These are phyloP conservation scores for Orchestia grillus DNA, from an alignment of 1,140 invertebrate genomes.

Conservation along the genomic window DNA sequence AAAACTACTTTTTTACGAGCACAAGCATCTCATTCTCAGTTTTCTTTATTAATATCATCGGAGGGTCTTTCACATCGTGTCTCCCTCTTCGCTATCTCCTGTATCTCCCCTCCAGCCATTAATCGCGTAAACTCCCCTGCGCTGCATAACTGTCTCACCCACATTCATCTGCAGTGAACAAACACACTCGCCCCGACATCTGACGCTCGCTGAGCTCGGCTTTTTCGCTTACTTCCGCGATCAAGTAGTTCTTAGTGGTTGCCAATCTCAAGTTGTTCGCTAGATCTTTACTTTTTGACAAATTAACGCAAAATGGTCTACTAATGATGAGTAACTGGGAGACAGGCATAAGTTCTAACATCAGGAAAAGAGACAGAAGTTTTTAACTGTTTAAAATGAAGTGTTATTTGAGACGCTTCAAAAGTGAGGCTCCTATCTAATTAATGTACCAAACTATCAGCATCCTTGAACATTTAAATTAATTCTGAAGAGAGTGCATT, in stretches of 20 bases:
- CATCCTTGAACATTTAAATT: too few species aligned
- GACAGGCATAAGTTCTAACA: neutral
- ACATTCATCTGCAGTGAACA: constrained; percentile 38
- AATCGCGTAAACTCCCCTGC: constrained; percentile 31
- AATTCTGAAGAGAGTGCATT: neutral
- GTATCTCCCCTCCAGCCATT: constrained; percentile 22
- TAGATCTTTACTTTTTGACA: neutral
- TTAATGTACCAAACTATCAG: too few species aligned
- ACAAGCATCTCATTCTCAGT: neutral
- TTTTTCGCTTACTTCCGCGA: neutral
- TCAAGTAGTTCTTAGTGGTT: neutral
- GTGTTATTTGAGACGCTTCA: too few species aligned
- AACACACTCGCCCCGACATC: constrained; percentile 24
- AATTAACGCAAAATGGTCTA: neutral
- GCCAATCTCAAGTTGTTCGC: neutral
- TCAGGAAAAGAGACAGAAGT: neutral
- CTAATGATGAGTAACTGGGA: neutral
- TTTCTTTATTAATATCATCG: constrained; percentile 35
- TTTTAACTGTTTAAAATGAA: too few species aligned
- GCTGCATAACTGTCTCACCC: constrained; percentile 20
- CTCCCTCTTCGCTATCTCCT: neutral
- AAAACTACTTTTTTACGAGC: neutral
- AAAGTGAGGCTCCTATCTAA: too few species aligned
- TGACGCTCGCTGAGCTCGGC: neutral
- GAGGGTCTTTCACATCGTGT: neutral